A percentile compares a stretch with the other conserved stretches of the same genome.
phyloP scores from a whole-genome alignment of 2,888 invertebrate genomes.

The Epinotia ramella region DNA sequence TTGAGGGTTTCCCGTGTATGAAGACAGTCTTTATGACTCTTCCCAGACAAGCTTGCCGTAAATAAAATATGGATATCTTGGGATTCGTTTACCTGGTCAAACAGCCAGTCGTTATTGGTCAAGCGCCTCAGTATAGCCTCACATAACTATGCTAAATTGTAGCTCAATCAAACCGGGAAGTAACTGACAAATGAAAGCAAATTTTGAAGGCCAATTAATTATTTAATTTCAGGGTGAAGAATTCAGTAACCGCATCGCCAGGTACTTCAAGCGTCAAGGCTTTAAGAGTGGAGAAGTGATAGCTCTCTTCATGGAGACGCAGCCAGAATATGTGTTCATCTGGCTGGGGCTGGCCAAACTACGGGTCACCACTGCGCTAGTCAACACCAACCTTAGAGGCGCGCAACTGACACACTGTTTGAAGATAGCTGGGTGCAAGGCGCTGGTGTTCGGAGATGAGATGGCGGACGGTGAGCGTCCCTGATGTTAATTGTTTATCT shows the following conservation, averaged over 20 bases:
- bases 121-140: too few species aligned
- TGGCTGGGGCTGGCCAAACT: constrained; percentile 97
- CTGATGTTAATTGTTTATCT: constrained; percentile 8
- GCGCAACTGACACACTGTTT: constrained; percentile 93
- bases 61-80: too few species aligned
- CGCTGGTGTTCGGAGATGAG: constrained; percentile 91
- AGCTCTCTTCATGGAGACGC: constrained; percentile 95
- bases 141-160: too few species aligned
- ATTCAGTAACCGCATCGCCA: constrained; percentile 84
- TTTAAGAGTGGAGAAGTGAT: constrained; percentile 91
- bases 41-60: too few species aligned
- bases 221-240: constrained; percentile 81
- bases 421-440: constrained; percentile 90
- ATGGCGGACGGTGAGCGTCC: constrained; percentile 72
- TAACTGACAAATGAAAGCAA: too few species aligned
- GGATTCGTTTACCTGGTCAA: too few species aligned
- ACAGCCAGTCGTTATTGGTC: too few species aligned
- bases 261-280: constrained; percentile 83
- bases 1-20: too few species aligned
- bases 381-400: constrained; percentile 94
- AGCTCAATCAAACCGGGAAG: too few species aligned
- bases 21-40: too few species aligned
- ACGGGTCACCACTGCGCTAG: constrained; percentile 92
- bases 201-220: neutral
- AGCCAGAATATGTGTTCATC: constrained; percentile 93